These are phyloP conservation scores for Cepaea nemoralis DNA, from an alignment of 1,140 invertebrate species.

Conservation along the genomic window DNA sequence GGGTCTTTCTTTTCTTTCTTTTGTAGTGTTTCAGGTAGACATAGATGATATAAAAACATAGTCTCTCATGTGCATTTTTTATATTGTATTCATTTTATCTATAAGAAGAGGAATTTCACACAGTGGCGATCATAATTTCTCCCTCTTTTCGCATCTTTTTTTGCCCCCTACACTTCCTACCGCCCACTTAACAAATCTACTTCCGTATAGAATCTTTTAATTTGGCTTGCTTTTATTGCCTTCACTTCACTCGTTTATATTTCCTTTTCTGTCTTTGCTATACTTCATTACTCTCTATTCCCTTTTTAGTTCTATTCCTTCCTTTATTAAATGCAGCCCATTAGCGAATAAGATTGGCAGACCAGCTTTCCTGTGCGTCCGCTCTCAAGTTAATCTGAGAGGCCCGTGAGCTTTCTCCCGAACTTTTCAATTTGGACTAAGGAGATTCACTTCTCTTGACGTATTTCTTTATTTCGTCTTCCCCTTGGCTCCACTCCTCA, in stretches of 20 bases:
- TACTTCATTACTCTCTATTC: background rate
- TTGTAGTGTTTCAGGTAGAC: too few species aligned
- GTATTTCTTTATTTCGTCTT: background rate
- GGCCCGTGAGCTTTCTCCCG: constrained; percentile 17
- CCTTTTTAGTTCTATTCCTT: constrained; percentile 11
- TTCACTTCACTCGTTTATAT: background rate
- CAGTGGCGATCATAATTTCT: too few species aligned
- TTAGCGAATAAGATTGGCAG: constrained; percentile 35
- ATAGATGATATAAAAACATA: too few species aligned
- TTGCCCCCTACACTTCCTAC: background rate
- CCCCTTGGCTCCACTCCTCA: background rate
- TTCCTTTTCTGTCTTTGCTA: background rate
- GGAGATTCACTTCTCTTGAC: constrained; percentile 12
- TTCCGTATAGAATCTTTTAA: background rate
- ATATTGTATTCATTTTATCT: too few species aligned
- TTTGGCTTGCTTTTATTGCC: background rate
- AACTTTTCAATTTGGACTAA: constrained; percentile 22
- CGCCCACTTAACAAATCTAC: background rate
- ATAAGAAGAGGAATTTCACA: too few species aligned
- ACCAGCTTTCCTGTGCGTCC: background rate
- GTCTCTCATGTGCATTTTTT: too few species aligned
- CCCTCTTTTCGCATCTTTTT: background rate
- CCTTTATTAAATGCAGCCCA: constrained; percentile 36
- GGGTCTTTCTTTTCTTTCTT: too few species aligned
- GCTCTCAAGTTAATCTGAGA: constrained; percentile 25